Base-by-base conservation (phyloP, 2,888 invertebrate genomes). In the Nomada fucata region DNA sequence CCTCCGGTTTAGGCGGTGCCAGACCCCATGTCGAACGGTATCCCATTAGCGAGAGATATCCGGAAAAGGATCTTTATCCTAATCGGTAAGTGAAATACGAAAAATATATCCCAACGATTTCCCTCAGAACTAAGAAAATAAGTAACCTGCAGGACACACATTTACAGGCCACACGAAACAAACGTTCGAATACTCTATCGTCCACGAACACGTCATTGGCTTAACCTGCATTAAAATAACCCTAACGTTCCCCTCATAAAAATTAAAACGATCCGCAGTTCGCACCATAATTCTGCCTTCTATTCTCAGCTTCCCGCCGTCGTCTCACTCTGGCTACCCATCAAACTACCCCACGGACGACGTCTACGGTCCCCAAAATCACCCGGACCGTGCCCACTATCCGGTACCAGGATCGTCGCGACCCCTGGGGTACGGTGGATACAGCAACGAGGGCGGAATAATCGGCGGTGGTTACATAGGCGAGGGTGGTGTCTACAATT, bases 1-100 rank as follows among this genome's bases (percentile, higher is more conserved):
- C 94, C 10, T 44, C 86, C 0, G 85, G 84, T 23, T 83, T 83
- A n/a, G 83, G 90, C 18, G 91, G 89, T n/a, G 93, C 85, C 89
- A 85, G 94, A 94, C 88, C 94, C 94, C 65, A 84, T 83, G 91
- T 57, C 9, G 95, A 95, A 89, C 95, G 95, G 92, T 95, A 95
- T 94, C 95, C 95, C 2, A 60, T 72, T 52, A 89, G 86, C 68
- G 94, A 94, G 63, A 88, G 94, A 69, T 93, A 92, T 83, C 93
- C 92, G 0, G 92, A 92, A 3, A 93, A 92, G 70, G 92, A 93
- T 75, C 77, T 88, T 29, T 93, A 91, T 81, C 90, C 91, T 0
- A 92, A 89, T 64, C 87, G 92, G 93, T 91, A 53, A 86, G 83
- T 63, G 13, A 50, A 57, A 61, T n/a, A n/a, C 13, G 55, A 20